These are phyloP conservation scores for Muscicapa comitata DNA, from an alignment of 2,797 vertebrate species.

Conservation along the genomic window DNA sequence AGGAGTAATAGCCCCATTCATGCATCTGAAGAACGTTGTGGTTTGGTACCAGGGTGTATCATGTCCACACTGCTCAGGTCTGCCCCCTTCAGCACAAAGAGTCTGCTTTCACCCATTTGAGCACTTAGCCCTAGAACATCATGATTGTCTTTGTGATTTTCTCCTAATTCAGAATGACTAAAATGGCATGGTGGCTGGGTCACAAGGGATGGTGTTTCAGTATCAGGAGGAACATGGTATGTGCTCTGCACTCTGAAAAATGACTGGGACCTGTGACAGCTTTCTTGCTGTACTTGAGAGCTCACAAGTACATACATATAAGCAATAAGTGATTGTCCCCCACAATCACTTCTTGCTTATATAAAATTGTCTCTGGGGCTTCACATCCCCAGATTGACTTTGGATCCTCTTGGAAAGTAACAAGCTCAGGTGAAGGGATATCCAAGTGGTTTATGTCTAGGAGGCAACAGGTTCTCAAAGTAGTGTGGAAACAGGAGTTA, in stretches of 20 bases:
- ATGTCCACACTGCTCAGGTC: background rate
- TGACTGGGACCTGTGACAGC: background rate
- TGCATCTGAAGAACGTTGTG: background rate
- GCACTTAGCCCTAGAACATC: background rate
- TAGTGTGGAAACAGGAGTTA: background rate
- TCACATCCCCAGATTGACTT: background rate
- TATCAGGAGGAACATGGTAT: background rate
- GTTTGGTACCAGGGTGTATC: background rate
- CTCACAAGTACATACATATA: background rate
- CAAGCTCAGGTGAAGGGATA: background rate
- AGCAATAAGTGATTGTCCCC: too few relatives aligned
- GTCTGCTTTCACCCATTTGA: background rate
- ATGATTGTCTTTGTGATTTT: background rate
- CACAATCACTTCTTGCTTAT: background rate
- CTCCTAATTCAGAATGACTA: background rate
- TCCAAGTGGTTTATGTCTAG: background rate
- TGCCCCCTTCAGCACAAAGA: background rate
- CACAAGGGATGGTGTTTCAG: background rate
- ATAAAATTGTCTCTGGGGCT: background rate
- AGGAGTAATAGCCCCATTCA: background rate
- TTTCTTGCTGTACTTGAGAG: background rate
- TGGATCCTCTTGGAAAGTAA: background rate
- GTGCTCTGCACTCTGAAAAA: background rate
- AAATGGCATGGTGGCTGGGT: rapidly evolving
- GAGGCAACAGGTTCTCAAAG: background rate